These are phyloP conservation scores for Chrysocyon brachyurus DNA, from an alignment of 2,797 vertebrate genomes.

Conservation along the genomic window DNA sequence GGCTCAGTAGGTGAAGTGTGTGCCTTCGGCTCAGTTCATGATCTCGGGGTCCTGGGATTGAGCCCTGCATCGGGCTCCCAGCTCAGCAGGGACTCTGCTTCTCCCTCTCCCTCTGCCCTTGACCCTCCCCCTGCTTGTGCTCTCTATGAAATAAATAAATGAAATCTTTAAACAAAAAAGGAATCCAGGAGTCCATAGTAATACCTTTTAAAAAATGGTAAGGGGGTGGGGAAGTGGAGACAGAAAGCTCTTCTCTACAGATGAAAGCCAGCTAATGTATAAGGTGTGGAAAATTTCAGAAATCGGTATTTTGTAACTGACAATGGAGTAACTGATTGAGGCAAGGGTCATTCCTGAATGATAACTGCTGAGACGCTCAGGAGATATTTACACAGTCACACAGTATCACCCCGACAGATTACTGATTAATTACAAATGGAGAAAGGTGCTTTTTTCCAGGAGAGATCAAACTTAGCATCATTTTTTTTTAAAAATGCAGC, in stretches of 20 bases:
- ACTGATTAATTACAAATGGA: conserved; percentile 59
- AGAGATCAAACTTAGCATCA: conserved; percentile 59
- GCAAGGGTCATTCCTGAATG: conserved; percentile 54
- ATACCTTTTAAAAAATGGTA: background rate
- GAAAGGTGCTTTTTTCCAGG: background rate
- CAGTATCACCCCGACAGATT: background rate
- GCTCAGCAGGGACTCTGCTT: background rate
- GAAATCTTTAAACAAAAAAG: background rate
- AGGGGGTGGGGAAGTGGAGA: background rate
- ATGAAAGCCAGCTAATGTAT: conserved; percentile 35
- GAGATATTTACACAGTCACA: conserved; percentile 55
- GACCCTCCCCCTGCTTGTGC: background rate
- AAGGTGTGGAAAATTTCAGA: conserved; percentile 47
- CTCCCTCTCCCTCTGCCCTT: background rate
- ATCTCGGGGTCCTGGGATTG: background rate
- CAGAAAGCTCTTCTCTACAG: conserved; percentile 26
- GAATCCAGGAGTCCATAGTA: background rate
- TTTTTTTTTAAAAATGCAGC: background rate
- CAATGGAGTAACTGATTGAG: conserved; percentile 42
- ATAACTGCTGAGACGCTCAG: conserved; percentile 40
- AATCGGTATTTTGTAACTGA: conserved; percentile 62
- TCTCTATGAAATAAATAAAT: background rate
- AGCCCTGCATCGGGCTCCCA: background rate
- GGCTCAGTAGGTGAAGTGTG: background rate
- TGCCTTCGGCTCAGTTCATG: background rate